Percentiles rank a stretch among this genome's conserved stretches.
These are phyloP conservation scores for Heliconius hortense DNA, from an alignment of 2,888 invertebrate species.

Conservation along the genomic window DNA sequence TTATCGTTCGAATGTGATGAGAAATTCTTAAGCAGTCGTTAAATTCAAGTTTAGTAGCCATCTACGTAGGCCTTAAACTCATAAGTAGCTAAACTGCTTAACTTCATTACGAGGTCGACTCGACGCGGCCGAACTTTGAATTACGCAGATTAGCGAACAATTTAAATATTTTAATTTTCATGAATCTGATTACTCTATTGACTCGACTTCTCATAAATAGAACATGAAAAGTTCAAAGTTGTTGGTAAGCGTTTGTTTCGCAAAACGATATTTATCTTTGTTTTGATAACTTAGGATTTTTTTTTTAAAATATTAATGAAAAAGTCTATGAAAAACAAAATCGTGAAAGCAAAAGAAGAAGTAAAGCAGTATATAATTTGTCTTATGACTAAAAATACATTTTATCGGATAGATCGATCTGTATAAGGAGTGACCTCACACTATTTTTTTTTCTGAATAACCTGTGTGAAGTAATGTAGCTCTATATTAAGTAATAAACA, in stretches of 20 bases:
- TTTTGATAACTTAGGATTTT: background rate
- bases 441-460: background rate
- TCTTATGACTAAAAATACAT: too few species aligned
- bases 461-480: too few species aligned
- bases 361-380: background rate
- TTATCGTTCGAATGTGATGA: slow-evolving; percentile 18
- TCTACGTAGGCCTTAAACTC: slow-evolving; percentile 36
- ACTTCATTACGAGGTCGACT: slow-evolving; percentile 33
- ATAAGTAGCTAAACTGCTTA: slow-evolving; percentile 28
- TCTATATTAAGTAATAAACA: too few species aligned
- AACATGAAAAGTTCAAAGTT: slow-evolving; percentile 19
- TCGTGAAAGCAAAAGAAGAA: background rate
- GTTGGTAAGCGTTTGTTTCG: background rate
- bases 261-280: background rate
- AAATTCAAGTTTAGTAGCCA: slow-evolving; percentile 37
- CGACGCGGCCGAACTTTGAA: slow-evolving; percentile 27
- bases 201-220: slow-evolving; percentile 27
- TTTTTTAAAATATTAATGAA: background rate
- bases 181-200: slow-evolving; percentile 31
- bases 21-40: slow-evolving; percentile 32
- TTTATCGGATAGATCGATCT: background rate
- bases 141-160: slow-evolving; percentile 30
- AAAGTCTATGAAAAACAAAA: background rate
- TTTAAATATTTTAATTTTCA: slow-evolving; percentile 32
- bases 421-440: background rate